phyloP scores from a whole-genome alignment of 2,113 vertebrate genomes.

The Aphyosemion australe region DNA sequence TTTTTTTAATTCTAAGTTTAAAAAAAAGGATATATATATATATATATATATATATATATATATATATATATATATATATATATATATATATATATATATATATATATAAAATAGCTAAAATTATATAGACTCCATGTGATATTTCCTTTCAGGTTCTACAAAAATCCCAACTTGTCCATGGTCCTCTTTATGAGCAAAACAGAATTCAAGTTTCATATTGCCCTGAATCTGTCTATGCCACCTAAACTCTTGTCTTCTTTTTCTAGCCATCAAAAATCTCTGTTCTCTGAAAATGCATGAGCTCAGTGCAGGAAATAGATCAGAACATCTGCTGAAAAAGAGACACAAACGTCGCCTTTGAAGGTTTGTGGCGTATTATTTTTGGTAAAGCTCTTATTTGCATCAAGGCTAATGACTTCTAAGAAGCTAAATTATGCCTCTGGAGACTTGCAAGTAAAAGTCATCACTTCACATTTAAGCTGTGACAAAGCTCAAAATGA shows the following conservation, averaged over 20 bases:
- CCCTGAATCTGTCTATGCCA: constrained; percentile 65
- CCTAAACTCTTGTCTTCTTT: constrained; percentile 50
- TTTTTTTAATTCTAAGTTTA: too few relatives aligned
- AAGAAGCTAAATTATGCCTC: constrained; percentile 55
- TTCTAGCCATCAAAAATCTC: constrained; percentile 28
- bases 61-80: too few relatives aligned
- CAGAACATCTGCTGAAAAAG: constrained; percentile 47
- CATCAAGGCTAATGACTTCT: constrained; percentile 64
- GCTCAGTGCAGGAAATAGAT: constrained; percentile 58
- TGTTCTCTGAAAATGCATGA: constrained; percentile 47
- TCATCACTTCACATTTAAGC: constrained; percentile 59
- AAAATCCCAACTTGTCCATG: constrained; percentile 43
- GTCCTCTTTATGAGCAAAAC: constrained; percentile 57
- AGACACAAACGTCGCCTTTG: constrained; percentile 57
- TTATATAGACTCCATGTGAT: constrained; percentile 23
- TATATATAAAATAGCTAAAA: not conserved
- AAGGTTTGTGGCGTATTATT: constrained; percentile 68
- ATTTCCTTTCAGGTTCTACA: constrained; percentile 20
- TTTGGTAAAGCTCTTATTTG: constrained; percentile 69
- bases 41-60: too few relatives aligned
- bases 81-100: too few relatives aligned
- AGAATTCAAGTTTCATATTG: constrained; percentile 53
- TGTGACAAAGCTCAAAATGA: constrained; percentile 46
- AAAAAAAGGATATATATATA: too few relatives aligned
- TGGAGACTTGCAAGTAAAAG: constrained; percentile 51